Base-by-base conservation (phyloP, 2,888 invertebrate genomes). In the Diarsia brunnea region DNA sequence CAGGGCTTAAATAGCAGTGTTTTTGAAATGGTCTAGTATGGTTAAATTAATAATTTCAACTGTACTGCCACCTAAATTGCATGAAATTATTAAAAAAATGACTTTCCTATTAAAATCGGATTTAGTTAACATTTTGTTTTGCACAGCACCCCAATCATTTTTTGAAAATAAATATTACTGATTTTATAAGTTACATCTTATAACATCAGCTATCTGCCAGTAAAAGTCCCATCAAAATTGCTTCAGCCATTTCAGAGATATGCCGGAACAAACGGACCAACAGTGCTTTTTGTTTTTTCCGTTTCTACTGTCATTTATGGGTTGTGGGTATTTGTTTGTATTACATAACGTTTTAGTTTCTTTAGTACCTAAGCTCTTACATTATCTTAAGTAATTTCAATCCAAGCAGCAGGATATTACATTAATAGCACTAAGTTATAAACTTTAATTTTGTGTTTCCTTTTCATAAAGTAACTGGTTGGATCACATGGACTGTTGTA, bases 401-500 rank as follows among this genome's bases (percentile, higher is more conserved):
- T 38, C n/a, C 7, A 81, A 53, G 7, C 12, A 51, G 10, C 43
- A 51, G 73, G 58, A 45, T 49, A 55, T 43, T 47, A 8, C n/a
- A 11, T 16, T 60, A 14, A 55, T 19, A 53, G 68, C 14, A 24
- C 21, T 31, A 61, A 19, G 24, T n/a, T 8, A 38, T 66, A 27
- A 66, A 58, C 61, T 69, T 43, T n/a, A 61, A 69, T 69, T 73
- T 79, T 61, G 73, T 79, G 84, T 66, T 84, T 66, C 80, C 65
- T 81, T 69, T 61, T 58, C 68, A 51, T 73, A 21, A 55, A 69
- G 53, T 58, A 21, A 68, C 60, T 58, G 31, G 47, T 65, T 68
- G 10, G 45, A 21, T 66, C 7, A 31, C 5, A 4, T n/a, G 11
- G 51, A 45, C 10, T 43, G 78, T 24, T 31, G 11, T 38, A 38